These are phyloP conservation scores for Pangasius larnaudii DNA, from an alignment of 2,797 vertebrate genomes.

Conservation along the genomic window DNA sequence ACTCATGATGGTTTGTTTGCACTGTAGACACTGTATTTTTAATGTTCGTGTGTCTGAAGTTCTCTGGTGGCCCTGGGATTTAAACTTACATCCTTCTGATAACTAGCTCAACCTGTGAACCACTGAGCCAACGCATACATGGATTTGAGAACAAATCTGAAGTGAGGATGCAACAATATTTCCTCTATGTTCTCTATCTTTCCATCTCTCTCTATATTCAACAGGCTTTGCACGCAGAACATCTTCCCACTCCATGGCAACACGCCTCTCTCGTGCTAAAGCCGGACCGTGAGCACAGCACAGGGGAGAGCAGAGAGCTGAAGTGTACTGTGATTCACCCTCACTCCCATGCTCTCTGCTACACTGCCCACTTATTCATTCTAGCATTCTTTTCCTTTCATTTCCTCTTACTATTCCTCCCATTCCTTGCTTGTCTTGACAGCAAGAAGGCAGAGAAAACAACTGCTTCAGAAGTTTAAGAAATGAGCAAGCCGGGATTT, in stretches of 20 bases:
- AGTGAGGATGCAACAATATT: background rate
- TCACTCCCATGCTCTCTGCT: constrained; percentile 21
- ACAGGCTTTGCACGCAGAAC: constrained; percentile 63
- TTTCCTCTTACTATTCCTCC: constrained; percentile 6
- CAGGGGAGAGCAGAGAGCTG: constrained; percentile 21
- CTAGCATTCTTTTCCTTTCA: constrained; percentile 21
- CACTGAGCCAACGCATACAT: background rate
- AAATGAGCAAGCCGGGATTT: constrained; percentile 4
- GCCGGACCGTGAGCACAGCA: constrained; percentile 36
- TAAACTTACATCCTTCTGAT: background rate
- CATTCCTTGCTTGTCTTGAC: background rate
- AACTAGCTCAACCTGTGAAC: background rate
- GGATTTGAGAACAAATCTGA: background rate
- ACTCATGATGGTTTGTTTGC: background rate
- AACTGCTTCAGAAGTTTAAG: background rate
- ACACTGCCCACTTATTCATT: constrained; percentile 21
- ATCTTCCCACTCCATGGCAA: constrained; percentile 79
- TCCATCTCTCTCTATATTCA: constrained; percentile 41
- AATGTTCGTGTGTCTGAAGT: background rate
- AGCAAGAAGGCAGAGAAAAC: background rate
- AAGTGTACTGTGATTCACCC: constrained; percentile 20
- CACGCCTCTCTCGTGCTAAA: constrained; percentile 70
- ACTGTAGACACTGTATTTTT: background rate
- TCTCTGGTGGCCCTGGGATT: background rate
- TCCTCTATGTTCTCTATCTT: constrained; percentile 33